Conservation (phyloP, 1,140 invertebrate species). For the Zaprionus ornatus region DNA sequence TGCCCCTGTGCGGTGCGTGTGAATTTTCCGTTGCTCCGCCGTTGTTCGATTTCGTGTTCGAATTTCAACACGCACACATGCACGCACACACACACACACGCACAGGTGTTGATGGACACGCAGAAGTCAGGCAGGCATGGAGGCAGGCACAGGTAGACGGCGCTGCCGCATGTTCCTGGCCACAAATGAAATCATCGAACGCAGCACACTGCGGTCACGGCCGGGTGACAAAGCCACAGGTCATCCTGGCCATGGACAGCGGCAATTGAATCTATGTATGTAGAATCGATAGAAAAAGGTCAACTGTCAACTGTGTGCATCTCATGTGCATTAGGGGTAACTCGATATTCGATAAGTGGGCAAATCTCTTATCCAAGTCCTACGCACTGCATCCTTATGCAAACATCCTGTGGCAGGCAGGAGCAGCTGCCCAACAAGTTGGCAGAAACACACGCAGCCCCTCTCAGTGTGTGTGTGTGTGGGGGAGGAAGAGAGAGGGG, state of each 20-base stretch:
- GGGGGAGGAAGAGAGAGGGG: constrained; percentile 40
- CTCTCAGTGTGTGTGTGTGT: neutral
- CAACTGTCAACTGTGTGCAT: constrained; percentile 16
- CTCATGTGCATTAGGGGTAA: constrained; percentile 16
- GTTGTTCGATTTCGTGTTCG: constrained; percentile 39
- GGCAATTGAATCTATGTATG: constrained; percentile 53
- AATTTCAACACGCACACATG: constrained; percentile 37
- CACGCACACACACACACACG: constrained; percentile 16
- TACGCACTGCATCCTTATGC: constrained; percentile 19
- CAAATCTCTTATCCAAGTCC: constrained; percentile 42
- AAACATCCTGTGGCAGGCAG: constrained; percentile 35
- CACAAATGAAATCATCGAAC: constrained; percentile 77
- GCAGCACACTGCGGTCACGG: constrained; percentile 61
- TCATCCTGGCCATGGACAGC: constrained; percentile 32
- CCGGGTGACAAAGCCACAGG: constrained; percentile 60
- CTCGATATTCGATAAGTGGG: constrained; percentile 44
- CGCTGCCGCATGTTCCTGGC: constrained; percentile 23
- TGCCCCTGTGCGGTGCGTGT: constrained; percentile 51
- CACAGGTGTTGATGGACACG: constrained; percentile 40
- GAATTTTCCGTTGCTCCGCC: constrained; percentile 55
- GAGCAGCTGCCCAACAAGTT: constrained; percentile 42
- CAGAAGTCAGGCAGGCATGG: constrained; percentile 41
- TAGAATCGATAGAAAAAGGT: constrained; percentile 57
- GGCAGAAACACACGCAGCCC: neutral
- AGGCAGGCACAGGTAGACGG: constrained; percentile 12